Conservation (phyloP, 2,797 vertebrate species). For the Enteromius unitaeniatus region DNA sequence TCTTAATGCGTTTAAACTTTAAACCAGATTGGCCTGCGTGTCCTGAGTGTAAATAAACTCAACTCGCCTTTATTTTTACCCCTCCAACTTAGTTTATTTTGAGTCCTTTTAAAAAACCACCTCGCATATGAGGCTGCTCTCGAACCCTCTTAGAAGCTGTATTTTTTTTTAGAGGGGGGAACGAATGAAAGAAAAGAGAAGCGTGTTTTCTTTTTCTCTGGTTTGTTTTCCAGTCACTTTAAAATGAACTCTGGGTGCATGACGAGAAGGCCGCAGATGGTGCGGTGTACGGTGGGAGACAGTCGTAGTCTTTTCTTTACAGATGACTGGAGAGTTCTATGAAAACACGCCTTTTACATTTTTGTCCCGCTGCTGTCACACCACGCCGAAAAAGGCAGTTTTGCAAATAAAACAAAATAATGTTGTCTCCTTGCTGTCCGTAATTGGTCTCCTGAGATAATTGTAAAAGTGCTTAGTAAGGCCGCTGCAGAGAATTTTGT, state of each 20-base stretch:
- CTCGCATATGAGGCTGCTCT: conserved; percentile 72
- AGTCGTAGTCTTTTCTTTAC: conserved; percentile 44
- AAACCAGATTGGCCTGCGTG: conserved; percentile 59
- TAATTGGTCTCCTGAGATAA: conserved; percentile 50
- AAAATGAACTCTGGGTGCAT: conserved; percentile 75
- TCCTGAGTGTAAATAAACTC: conserved; percentile 71
- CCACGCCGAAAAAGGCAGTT: conserved; percentile 20
- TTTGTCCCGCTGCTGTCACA: conserved; percentile 27
- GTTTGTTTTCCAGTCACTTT: conserved; percentile 79
- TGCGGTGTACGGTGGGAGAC: conserved; percentile 64
- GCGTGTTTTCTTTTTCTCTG: conserved; percentile 79
- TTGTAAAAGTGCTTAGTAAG: conserved; percentile 39
- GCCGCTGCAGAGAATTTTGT: conserved; percentile 10
- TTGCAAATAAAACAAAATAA: conserved; percentile 24
- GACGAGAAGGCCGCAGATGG: conserved; percentile 72
- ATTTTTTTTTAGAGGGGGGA: conserved; percentile 68
- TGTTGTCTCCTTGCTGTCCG: conserved; percentile 4
- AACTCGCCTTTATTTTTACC: conserved; percentile 71
- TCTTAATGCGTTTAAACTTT: conserved; percentile 58
- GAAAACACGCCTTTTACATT: conserved; percentile 54
- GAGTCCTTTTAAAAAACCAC: conserved; percentile 68
- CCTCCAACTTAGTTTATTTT: conserved; percentile 77
- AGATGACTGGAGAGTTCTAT: conserved; percentile 47
- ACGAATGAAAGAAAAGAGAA: conserved; percentile 59
- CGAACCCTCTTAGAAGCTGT: conserved; percentile 65